Percentiles rank a stretch among this genome's conserved stretches.
These are phyloP conservation scores for Limnephilus auricula DNA, from an alignment of 2,888 invertebrate genomes.

Conservation along the genomic window DNA sequence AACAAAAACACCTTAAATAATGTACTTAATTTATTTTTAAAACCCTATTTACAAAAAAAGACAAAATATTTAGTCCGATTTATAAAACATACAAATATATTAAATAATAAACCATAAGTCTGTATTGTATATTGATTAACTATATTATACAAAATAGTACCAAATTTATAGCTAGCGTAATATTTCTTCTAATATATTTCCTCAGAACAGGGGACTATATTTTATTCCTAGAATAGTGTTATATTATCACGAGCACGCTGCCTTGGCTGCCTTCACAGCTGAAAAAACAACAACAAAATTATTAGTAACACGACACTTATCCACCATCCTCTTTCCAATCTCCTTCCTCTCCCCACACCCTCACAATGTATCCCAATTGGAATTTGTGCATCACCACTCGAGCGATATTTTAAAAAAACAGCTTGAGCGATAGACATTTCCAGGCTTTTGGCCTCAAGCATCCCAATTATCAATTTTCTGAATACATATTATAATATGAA, in stretches of 20 bases:
- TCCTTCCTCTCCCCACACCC: too few relatives aligned
- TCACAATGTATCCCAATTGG: too few relatives aligned
- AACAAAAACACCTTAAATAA: not conserved
- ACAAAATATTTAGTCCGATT: not conserved
- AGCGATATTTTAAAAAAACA: too few relatives aligned
- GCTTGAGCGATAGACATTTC: too few relatives aligned
- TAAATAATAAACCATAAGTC: slow-evolving; percentile 54
- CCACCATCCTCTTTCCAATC: too few relatives aligned
- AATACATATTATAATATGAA: too few relatives aligned
- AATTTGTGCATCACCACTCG: too few relatives aligned
- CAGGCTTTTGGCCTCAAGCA: too few relatives aligned
- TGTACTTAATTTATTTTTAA: not conserved
- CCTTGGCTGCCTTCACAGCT: slow-evolving; percentile 78
- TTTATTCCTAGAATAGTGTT: not conserved
- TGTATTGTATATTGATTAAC: slow-evolving; percentile 24
- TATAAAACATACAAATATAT: slow-evolving; percentile 61
- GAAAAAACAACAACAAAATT: slow-evolving; percentile 67
- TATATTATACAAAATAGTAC: slow-evolving; percentile 56
- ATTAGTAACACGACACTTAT: not conserved
- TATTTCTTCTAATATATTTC: slow-evolving; percentile 41
- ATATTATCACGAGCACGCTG: slow-evolving; percentile 74
- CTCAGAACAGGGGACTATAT: slow-evolving; percentile 21
- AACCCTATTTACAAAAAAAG: not conserved
- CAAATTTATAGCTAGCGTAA: slow-evolving; percentile 40
- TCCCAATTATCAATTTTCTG: too few relatives aligned